Base-by-base conservation (phyloP, 1,140 invertebrate species). In the Formica selysi region DNA sequence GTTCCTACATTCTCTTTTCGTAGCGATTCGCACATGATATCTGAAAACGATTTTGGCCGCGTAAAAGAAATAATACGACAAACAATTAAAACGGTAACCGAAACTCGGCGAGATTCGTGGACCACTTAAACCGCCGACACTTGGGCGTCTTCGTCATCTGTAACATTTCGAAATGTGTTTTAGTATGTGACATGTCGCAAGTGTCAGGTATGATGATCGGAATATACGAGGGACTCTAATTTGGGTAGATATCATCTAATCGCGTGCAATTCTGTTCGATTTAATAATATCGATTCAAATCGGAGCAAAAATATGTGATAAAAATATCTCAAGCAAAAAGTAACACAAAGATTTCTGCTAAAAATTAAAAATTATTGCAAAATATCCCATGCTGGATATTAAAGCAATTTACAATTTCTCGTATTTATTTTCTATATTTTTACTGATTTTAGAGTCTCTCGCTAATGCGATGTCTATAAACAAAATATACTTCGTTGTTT, bases 61-160 rank as follows among this genome's bases (percentile, higher is more conserved):
- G 38, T 44, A 54, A 73, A 62, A 48, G 10, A 51, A 54, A 64
- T n/a, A 11, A 44, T 78, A 10, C 32, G 36, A 38, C 4, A 11
- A 26, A 76, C 64, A 73, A 51, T 64, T 85, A 79, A 51, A 80
- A 67, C 36, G 81, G 26, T 57, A 62, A 70, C 57, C 76, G 61
- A 67, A 67, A 85, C 86, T 81, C 85, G 87, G 62, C n/a, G 85
- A 67, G 68, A 74, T 36, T 84, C 57, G 26, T 86, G 83, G 85
- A 65, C n/a, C 85, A 62, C 87, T 95, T 94, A 96, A 85, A 96
- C 96, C 59, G 96, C 96, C 51, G 96, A 96, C 68, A 96, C 96
- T 94, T 96, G 96, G 78, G 96, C 96, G 90, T 96, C 96, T 87
- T 96, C 96, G 89, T 96, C 96, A 95, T 96, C 96, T 96, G 95